These are phyloP conservation scores for Pristionchus japonicus DNA, from an alignment of 2,888 invertebrate genomes.

Conservation along the genomic window DNA sequence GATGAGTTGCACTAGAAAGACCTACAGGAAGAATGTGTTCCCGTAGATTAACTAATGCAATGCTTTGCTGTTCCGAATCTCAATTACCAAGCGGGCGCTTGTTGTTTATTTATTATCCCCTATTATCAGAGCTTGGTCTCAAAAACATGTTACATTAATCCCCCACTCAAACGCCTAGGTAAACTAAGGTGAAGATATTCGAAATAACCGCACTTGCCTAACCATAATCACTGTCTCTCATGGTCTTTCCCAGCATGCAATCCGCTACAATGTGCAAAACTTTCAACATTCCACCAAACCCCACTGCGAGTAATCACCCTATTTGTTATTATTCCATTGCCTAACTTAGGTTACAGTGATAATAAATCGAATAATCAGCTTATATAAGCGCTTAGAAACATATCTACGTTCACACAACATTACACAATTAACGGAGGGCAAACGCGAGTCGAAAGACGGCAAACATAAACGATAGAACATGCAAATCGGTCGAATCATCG, in stretches of 20 bases:
- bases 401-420: neutral
- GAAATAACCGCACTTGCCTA: neutral
- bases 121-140: conserved; percentile 20
- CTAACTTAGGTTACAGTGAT: neutral
- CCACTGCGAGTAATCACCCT: conserved; percentile 19
- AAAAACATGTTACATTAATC: neutral
- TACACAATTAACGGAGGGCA: neutral
- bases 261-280: conserved; percentile 23
- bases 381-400: neutral
- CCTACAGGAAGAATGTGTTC: conserved; percentile 5
- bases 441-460: neutral
- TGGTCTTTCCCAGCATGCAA: conserved; percentile 16
- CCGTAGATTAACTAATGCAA: neutral
- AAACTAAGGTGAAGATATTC: conserved; percentile 12
- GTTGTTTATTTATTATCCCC: neutral
- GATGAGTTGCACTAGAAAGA: neutral
- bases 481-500: neutral
- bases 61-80: neutral
- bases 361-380: neutral
- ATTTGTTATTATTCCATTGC: conserved; percentile 19
- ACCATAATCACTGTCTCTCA: conserved; percentile 24
- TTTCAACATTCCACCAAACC: conserved; percentile 38
- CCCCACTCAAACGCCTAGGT: neutral
- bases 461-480: neutral
- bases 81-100: neutral